Percentiles rank a stretch among this genome's conserved stretches.
Evolutionary conservation across 2,888 invertebrate species (phyloP).

Genomic region (Venusia cambrica): DNA sequence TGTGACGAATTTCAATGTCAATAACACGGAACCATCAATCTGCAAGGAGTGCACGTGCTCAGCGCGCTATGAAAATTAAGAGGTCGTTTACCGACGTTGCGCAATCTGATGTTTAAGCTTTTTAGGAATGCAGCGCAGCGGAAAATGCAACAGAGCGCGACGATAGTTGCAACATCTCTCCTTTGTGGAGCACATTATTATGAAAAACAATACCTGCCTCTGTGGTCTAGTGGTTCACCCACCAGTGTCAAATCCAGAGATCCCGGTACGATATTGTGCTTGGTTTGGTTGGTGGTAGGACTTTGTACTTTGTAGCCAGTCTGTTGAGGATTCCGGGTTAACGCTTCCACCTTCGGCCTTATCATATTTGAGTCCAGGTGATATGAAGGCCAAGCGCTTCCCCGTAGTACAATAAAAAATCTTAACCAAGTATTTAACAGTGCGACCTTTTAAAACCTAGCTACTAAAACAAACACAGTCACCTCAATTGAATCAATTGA

Average conservation of each 20-base stretch:
- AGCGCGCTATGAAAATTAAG: conserved; percentile 24
- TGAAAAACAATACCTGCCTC: conserved; percentile 8
- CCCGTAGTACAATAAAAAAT: too few species aligned
- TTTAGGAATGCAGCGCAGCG: conserved; percentile 40
- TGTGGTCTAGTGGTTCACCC: too few species aligned
- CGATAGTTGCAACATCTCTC: conserved; percentile 30
- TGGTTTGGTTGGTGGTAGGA: too few species aligned
- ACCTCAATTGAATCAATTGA: conserved; percentile 46
- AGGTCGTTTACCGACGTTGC: conserved; percentile 36
- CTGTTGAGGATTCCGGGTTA: too few species aligned
- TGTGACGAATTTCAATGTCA: conserved; percentile 47
- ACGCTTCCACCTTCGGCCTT: too few species aligned
- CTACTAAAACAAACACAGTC: conserved; percentile 15
- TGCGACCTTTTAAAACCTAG: conserved; percentile 1
- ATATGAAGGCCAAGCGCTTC: too few species aligned
- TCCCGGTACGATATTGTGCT: too few species aligned
- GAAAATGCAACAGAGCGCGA: conserved; percentile 42
- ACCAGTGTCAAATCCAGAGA: too few species aligned
- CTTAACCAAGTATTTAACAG: conserved; percentile 7
- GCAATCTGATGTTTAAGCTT: conserved; percentile 37
- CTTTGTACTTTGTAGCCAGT: too few species aligned
- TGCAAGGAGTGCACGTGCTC: conserved; percentile 21
- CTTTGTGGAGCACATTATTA: conserved; percentile 20
- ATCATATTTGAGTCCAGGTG: too few species aligned
- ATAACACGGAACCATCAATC: conserved; percentile 40